These are phyloP conservation scores for Siniperca scherzeri DNA, from an alignment of 2,797 vertebrate species.

Conservation along the genomic window DNA sequence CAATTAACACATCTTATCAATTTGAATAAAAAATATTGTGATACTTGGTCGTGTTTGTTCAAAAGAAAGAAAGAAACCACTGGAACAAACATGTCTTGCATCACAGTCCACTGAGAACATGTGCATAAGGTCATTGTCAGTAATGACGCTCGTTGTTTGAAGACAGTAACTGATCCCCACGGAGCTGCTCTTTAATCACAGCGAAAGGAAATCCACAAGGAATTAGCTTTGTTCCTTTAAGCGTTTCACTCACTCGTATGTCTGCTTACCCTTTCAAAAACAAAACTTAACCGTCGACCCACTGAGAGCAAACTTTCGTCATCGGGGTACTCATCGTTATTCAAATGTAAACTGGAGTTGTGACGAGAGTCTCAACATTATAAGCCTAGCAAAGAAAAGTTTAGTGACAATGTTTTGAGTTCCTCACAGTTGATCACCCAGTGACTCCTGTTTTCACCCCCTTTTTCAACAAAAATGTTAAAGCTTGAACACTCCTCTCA, in stretches of 20 bases:
- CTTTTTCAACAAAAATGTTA: neutral
- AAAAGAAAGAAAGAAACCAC: neutral
- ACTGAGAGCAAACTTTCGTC: neutral
- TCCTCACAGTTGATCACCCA: neutral
- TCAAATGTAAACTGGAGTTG: neutral
- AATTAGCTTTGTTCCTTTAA: neutral
- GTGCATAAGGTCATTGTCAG: constrained; percentile 46
- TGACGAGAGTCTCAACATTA: neutral
- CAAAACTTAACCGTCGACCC: neutral
- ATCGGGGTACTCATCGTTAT: neutral
- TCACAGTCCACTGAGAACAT: constrained; percentile 37
- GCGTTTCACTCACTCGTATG: neutral
- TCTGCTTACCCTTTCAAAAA: neutral
- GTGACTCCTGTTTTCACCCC: neutral
- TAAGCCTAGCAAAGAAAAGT: neutral
- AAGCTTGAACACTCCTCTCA: neutral
- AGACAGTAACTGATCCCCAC: constrained; percentile 18
- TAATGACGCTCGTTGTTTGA: constrained; percentile 27
- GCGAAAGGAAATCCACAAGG: neutral
- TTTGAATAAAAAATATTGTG: neutral
- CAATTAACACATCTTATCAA: neutral
- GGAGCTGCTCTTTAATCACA: constrained; percentile 54
- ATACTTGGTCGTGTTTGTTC: neutral
- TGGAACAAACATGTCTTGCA: constrained; percentile 26
- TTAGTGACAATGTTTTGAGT: neutral